These are phyloP conservation scores for Drosophila mojavensis DNA, from an alignment of 1,140 invertebrate species.

Conservation along the genomic window DNA sequence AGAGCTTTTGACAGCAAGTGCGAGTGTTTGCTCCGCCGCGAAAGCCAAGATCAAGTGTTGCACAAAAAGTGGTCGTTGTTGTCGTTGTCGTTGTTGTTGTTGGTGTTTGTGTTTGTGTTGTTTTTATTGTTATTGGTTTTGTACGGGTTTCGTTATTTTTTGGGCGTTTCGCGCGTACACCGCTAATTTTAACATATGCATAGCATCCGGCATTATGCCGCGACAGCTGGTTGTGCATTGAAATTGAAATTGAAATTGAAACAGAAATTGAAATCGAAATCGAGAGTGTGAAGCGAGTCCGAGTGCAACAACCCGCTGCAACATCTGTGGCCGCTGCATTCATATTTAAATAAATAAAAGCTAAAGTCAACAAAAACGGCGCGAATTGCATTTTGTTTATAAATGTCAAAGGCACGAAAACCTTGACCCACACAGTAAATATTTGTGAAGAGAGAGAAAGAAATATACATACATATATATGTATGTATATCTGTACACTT, in stretches of 20 bases:
- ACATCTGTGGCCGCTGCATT: slow-evolving; percentile 1
- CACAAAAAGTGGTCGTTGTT: slow-evolving; percentile 9
- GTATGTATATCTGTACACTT: not conserved
- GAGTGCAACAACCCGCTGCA: slow-evolving; percentile 74
- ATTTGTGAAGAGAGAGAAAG: no score
- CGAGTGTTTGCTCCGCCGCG: slow-evolving; percentile 17
- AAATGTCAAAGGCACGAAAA: slow-evolving; percentile 22
- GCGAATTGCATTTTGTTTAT: slow-evolving; percentile 19
- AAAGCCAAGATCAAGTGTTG: slow-evolving; percentile 47
- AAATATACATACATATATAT: not conserved
- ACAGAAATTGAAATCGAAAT: slow-evolving; percentile 53
- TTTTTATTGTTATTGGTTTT: not conserved
- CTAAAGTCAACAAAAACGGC: slow-evolving; percentile 18
- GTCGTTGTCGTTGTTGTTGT: slow-evolving; percentile 5
- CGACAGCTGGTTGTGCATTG: slow-evolving; percentile 52
- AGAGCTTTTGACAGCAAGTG: slow-evolving; percentile 12
- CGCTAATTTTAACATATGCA: slow-evolving; percentile 58
- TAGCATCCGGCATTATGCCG: slow-evolving; percentile 69
- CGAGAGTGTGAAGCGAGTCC: slow-evolving; percentile 63
- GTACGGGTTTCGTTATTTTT: slow-evolving; percentile 6
- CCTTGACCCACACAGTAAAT: slow-evolving; percentile 44
- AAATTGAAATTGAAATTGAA: slow-evolving; percentile 58
- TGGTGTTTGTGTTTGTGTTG: not conserved
- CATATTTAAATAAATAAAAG: slow-evolving; percentile 29
- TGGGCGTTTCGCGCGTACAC: slow-evolving; percentile 42